These are phyloP conservation scores for Bos javanicus DNA, from an alignment of 2,113 vertebrate genomes.

Conservation along the genomic window DNA sequence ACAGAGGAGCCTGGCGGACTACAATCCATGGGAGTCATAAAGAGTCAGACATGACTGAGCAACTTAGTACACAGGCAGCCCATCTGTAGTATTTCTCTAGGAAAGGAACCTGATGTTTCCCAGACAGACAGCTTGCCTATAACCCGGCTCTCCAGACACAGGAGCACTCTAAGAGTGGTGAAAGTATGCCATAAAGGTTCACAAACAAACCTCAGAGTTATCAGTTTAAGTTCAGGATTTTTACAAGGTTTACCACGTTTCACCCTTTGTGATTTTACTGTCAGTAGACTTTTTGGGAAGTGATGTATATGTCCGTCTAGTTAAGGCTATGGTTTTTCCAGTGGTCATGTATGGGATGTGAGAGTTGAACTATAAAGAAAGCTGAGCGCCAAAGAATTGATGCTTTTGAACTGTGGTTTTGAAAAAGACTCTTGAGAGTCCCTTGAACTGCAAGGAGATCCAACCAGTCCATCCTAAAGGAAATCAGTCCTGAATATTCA, in stretches of 20 bases:
- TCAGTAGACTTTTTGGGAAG: background rate
- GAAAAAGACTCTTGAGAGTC: background rate
- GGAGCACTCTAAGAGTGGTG: background rate
- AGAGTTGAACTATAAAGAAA: background rate
- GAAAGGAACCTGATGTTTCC: background rate
- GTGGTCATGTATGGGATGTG: background rate
- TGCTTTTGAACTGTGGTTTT: background rate
- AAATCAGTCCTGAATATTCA: background rate
- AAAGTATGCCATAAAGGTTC: background rate
- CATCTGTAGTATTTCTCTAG: background rate
- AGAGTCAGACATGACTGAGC: background rate
- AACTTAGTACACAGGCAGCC: background rate
- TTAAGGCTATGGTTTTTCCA: background rate
- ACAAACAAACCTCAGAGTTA: background rate
- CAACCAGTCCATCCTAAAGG: background rate
- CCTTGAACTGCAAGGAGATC: background rate
- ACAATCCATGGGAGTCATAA: background rate
- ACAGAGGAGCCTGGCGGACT: background rate
- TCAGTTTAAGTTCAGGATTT: background rate
- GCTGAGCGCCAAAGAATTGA: accelerated
- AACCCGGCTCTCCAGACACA: background rate
- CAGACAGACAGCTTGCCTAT: background rate
- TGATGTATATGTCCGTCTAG: background rate
- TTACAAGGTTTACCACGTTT: background rate
- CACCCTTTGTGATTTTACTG: background rate